These are phyloP conservation scores for Hydriomena furcata DNA, from an alignment of 2,888 invertebrate genomes.

Conservation along the genomic window DNA sequence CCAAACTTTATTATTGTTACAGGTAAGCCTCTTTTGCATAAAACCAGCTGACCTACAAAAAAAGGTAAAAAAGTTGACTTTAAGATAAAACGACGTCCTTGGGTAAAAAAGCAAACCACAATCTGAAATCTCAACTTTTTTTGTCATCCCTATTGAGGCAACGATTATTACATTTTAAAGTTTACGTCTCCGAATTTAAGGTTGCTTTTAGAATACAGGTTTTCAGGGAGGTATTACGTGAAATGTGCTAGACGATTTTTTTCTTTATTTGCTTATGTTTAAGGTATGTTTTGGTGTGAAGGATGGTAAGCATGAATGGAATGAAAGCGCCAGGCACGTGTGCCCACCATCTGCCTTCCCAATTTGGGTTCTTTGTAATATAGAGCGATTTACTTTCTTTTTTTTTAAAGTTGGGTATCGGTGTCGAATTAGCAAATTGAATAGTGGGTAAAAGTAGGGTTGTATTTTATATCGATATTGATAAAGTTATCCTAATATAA, in stretches of 20 bases:
- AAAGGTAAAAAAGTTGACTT: constrained; percentile 16
- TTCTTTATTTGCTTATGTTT: background rate
- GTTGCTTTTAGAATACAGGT: constrained; percentile 6
- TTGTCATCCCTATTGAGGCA: constrained; percentile 12
- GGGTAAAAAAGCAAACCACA: constrained; percentile 33
- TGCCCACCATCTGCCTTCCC: constrained; percentile 59
- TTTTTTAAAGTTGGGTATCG: constrained; percentile 27
- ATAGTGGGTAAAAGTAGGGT: constrained; percentile 1
- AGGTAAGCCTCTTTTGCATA: constrained; percentile 41
- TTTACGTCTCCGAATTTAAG: background rate
- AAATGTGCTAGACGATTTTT: constrained; percentile 8
- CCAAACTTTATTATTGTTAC: constrained; percentile 40
- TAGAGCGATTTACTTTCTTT: constrained; percentile 33
- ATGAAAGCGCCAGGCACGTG: constrained; percentile 37
- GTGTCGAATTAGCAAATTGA: constrained; percentile 25
- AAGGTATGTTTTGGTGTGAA: constrained; percentile 17
- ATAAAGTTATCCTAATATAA: too few relatives aligned
- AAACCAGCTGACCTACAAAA: constrained; percentile 33
- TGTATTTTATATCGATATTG: constrained; percentile 25
- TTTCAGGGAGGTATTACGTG: background rate
- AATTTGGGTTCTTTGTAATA: constrained; percentile 50
- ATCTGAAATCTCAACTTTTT: constrained; percentile 32
- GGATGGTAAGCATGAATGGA: constrained; percentile 14
- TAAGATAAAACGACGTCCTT: constrained; percentile 39
- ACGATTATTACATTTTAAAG: background rate